A percentile compares a stretch with the other conserved stretches of the same genome.
Evolutionary conservation across 2,888 invertebrate genomes (phyloP).

Genomic region (Sialis lutaria): DNA sequence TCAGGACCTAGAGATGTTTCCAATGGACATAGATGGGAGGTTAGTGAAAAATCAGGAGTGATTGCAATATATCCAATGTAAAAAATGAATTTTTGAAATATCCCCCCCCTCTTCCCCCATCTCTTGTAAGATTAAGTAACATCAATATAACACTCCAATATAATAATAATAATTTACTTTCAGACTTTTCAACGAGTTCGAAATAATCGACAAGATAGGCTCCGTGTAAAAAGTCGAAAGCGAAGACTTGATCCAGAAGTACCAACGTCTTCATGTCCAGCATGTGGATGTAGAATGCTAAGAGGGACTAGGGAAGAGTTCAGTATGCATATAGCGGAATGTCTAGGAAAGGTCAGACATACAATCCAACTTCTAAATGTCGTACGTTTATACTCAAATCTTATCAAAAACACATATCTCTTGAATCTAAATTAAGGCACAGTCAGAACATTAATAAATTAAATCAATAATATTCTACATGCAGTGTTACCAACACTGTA

Average conservation of each 20-base stretch:
- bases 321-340: slow-evolving; percentile 44
- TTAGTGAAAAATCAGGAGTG: slow-evolving; percentile 16
- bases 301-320: slow-evolving; percentile 38
- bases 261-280: slow-evolving; percentile 33
- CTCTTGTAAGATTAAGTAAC: too few species aligned
- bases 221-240: slow-evolving; percentile 47
- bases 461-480: too few species aligned
- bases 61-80: neutral
- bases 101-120: too few species aligned
- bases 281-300: slow-evolving; percentile 37
- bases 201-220: slow-evolving; percentile 48
- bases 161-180: slow-evolving; percentile 10
- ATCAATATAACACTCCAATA: too few species aligned
- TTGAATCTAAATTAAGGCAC: too few species aligned
- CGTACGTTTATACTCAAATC: too few species aligned
- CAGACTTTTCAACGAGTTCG: slow-evolving; percentile 53
- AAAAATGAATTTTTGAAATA: too few species aligned
- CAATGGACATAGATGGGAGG: slow-evolving; percentile 48
- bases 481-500: too few species aligned
- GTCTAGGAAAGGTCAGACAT: slow-evolving; percentile 34
- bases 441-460: too few species aligned
- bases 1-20: slow-evolving; percentile 28
- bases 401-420: too few species aligned
- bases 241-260: slow-evolving; percentile 38
- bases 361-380: neutral